phyloP scores from a whole-genome alignment of 2,797 vertebrate species.

The Microctenopoma lineatum region DNA sequence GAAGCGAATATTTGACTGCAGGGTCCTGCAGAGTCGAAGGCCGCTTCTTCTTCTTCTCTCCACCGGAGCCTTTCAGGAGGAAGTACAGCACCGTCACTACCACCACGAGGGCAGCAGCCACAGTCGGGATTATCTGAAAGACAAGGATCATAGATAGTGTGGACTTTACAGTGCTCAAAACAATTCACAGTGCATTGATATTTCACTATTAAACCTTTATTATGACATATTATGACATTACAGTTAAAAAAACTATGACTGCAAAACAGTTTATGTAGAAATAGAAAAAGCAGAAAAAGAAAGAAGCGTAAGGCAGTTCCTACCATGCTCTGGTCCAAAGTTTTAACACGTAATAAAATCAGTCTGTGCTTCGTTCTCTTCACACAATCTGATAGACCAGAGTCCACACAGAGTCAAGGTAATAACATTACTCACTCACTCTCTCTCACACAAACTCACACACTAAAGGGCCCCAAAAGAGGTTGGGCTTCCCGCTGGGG shows the following conservation, averaged over 20 bases:
- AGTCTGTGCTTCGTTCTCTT: not conserved
- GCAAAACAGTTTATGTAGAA: too few relatives aligned
- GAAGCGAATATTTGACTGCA: constrained; percentile 67
- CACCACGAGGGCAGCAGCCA: constrained; percentile 34
- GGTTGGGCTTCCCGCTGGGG: constrained; percentile 37
- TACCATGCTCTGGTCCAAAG: constrained; percentile 69
- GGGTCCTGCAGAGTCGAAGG: constrained; percentile 68
- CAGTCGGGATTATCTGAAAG: constrained; percentile 46
- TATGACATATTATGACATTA: too few relatives aligned
- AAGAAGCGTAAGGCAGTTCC: constrained; percentile 18
- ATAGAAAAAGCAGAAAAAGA: not conserved
- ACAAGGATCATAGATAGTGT: not conserved
- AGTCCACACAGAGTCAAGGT: constrained; percentile 46
- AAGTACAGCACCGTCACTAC: constrained; percentile 51
- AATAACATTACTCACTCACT: not conserved
- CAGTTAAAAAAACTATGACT: not conserved
- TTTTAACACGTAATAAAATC: constrained; percentile 5
- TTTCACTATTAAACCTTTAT: not conserved
- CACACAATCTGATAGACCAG: constrained; percentile 37
- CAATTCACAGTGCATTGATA: not conserved
- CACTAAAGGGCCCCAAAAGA: not conserved
- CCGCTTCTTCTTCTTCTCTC: constrained; percentile 49
- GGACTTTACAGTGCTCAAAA: not conserved
- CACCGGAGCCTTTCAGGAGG: constrained; percentile 38
- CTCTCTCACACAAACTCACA: not conserved